A percentile compares a stretch with the other conserved stretches of the same genome.
Conservation (phyloP, 2,113 vertebrate species). For the Perca flavescens region DNA sequence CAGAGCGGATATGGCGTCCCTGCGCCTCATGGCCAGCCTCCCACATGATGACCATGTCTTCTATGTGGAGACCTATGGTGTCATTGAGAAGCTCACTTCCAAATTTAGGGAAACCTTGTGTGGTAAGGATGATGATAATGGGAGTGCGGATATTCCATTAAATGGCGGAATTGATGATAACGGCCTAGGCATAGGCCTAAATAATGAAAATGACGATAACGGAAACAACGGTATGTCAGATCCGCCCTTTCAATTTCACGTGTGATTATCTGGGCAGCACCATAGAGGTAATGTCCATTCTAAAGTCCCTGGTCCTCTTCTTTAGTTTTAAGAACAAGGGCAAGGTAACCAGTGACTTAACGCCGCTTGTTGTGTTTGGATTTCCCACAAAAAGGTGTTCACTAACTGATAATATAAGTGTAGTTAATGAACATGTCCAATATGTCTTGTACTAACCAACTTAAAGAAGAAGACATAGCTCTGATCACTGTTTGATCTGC, state of each 20-base stretch:
- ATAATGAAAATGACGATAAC: constrained; percentile 55
- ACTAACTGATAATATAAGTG: constrained; percentile 15
- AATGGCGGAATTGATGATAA: constrained; percentile 49
- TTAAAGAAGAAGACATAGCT: constrained; percentile 57
- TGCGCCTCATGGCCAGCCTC: constrained; percentile 90
- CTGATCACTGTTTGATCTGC: constrained; percentile 38
- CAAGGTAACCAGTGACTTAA: constrained; percentile 30
- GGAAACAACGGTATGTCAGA: constrained; percentile 69
- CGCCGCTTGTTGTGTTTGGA: constrained; percentile 1
- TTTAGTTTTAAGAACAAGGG: constrained; percentile 45
- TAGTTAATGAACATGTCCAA: background rate
- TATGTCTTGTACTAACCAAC: constrained; percentile 40
- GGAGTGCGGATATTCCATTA: constrained; percentile 65
- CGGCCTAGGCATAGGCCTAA: constrained; percentile 63
- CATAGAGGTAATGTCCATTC: constrained; percentile 60
- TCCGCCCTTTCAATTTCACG: constrained; percentile 29
- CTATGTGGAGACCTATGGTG: constrained; percentile 96
- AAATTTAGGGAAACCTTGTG: constrained; percentile 94
- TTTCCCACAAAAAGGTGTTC: constrained; percentile 10
- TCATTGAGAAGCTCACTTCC: constrained; percentile 94
- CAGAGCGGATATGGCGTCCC: constrained; percentile 90
- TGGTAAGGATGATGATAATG: constrained; percentile 87
- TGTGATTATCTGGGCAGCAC: constrained; percentile 69
- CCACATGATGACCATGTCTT: constrained; percentile 94
- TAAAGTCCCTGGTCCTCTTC: constrained; percentile 59